phyloP scores from a whole-genome alignment of 2,797 vertebrate species.

The Lepilemur ruficaudatus region DNA sequence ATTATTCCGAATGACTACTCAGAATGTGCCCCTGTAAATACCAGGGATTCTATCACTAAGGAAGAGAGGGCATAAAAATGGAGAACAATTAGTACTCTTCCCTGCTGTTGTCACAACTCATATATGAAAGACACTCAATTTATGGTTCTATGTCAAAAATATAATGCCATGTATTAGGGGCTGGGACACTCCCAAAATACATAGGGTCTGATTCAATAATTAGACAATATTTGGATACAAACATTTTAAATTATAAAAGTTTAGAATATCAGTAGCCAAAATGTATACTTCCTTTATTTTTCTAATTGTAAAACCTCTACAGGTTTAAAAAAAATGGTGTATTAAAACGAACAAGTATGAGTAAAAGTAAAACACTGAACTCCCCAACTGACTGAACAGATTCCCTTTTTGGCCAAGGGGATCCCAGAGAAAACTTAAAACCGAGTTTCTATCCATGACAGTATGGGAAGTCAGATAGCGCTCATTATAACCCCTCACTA shows the following conservation, averaged over 20 bases:
- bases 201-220: background rate
- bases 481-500: too few species aligned
- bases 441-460: too few species aligned
- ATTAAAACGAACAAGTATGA: background rate
- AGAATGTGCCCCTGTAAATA: background rate
- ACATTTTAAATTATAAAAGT: background rate
- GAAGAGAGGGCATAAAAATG: background rate
- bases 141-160: background rate
- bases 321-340: background rate
- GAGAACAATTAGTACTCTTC: background rate
- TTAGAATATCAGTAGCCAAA: background rate
- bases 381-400: too few species aligned
- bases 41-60: background rate
- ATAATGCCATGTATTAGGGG: background rate
- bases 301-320: background rate
- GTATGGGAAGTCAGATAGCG: too few species aligned
- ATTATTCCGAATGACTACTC: background rate
- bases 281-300: background rate
- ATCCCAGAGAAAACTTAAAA: too few species aligned
- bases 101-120: background rate
- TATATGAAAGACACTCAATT: background rate
- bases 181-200: background rate
- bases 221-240: background rate
- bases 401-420: too few species aligned
- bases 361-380: too few species aligned